These are phyloP conservation scores for Myripristis jacobus DNA, from an alignment of 2,797 vertebrate species.

Conservation along the genomic window DNA sequence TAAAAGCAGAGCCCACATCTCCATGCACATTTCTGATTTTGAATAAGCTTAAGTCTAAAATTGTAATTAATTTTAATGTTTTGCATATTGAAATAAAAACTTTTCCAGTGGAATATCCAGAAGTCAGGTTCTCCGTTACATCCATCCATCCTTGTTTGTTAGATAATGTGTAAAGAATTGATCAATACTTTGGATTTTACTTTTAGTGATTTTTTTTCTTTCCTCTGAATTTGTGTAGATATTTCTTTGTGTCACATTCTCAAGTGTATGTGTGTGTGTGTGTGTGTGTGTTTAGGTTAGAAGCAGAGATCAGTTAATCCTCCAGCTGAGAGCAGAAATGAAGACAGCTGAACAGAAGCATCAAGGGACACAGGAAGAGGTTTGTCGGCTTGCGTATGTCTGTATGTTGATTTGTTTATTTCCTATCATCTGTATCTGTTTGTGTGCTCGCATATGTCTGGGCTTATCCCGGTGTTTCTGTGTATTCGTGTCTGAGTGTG, in stretches of 20 bases:
- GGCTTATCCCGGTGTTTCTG: background rate
- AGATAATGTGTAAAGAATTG: background rate
- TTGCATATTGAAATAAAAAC: background rate
- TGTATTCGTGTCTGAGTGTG: background rate
- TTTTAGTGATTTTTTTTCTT: background rate
- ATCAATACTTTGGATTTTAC: background rate
- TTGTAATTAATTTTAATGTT: background rate
- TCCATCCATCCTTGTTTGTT: background rate
- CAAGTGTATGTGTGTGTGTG: background rate
- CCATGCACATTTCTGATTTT: too few relatives aligned
- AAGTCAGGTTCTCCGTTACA: background rate
- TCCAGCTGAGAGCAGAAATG: conserved; percentile 67
- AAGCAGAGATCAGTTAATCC: conserved; percentile 68
- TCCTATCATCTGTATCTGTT: background rate
- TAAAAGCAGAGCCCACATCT: too few relatives aligned
- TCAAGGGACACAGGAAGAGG: conserved; percentile 50
- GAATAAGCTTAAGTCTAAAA: too few relatives aligned
- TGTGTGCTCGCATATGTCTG: background rate
- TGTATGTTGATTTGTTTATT: background rate
- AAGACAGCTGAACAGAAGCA: conserved; percentile 56
- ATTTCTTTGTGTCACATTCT: background rate
- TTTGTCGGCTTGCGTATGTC: conserved; percentile 19
- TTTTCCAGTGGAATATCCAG: background rate
- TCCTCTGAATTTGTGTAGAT: background rate
- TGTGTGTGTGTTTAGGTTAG: conserved; percentile 50